A percentile compares a stretch with the other conserved stretches of the same genome.
Conservation (phyloP, 1,140 invertebrate genomes). For the Adoxophyes honmai region DNA sequence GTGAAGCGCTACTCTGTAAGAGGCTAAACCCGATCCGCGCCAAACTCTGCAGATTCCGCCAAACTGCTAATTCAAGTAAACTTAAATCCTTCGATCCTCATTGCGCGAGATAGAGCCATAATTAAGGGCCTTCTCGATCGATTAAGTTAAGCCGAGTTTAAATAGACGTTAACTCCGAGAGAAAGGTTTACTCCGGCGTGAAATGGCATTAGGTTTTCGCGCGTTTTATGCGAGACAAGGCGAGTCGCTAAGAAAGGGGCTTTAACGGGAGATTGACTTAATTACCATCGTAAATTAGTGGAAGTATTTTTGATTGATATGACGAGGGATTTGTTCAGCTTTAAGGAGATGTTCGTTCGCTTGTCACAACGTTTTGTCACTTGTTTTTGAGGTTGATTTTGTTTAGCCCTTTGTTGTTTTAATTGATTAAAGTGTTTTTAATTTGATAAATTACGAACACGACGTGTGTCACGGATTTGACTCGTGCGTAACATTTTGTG, state of each 20-base stretch:
- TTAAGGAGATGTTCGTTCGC: slow-evolving; percentile 19
- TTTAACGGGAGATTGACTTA: slow-evolving; percentile 72
- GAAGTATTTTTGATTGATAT: slow-evolving; percentile 63
- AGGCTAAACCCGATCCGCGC: background rate
- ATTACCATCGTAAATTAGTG: slow-evolving; percentile 67
- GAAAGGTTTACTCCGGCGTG: slow-evolving; percentile 74
- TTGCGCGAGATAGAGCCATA: slow-evolving; percentile 69
- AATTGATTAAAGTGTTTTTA: no score
- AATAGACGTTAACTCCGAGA: slow-evolving; percentile 72
- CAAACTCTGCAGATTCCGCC: background rate
- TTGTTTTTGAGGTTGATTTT: background rate
- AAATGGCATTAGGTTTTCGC: slow-evolving; percentile 75
- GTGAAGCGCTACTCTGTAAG: no score
- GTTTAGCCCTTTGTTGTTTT: background rate
- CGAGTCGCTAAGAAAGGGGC: slow-evolving; percentile 71
- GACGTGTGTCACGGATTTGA: no score
- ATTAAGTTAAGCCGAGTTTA: slow-evolving; percentile 75
- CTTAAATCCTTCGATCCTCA: slow-evolving; percentile 64
- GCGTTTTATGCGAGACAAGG: slow-evolving; percentile 60
- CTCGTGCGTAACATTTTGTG: no score
- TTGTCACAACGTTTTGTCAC: background rate
- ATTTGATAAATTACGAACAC: no score
- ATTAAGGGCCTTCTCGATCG: slow-evolving; percentile 74
- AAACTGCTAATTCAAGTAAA: slow-evolving; percentile 33
- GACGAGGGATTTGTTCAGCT: slow-evolving; percentile 35